Base-by-base conservation (phyloP, 2,113 vertebrate species). In the Marmota monax region DNA sequence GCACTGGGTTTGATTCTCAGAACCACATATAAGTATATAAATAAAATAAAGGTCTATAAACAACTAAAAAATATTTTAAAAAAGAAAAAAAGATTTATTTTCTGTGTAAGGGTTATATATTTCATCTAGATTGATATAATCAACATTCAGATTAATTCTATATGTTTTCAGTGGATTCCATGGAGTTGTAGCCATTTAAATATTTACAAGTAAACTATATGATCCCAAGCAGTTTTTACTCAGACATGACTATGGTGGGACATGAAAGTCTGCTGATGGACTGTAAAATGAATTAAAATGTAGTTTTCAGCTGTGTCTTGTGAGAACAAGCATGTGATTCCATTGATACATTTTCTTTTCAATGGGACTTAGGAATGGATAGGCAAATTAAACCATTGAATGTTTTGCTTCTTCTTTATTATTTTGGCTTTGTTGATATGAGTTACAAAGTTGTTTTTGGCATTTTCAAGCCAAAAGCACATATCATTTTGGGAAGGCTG, bases 401-500 rank as follows among this genome's bases (percentile, higher is more conserved):
- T n/a, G 58, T 42, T 95, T 53, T 72, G 39, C 16, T 25, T 86
- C 39, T 39, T 82, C 10, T n/a, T 74, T 84, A 27, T 73, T 67
- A 25, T 80, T 91, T 82, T 88, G 56, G 16, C 12, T 94, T 32
- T 86, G 9, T 72, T 53, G 16, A 39, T 56, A 48, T 18, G 17
- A 34, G 23, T 82, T 69, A 69, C 22, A 87, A 74, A 69, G 79
- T n/a, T 79, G n/a, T 69, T 53, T 86, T 70, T 53, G 34, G 58
- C n/a, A 69, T 79, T 92, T 97, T 63, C 53, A 85, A 92, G 53
- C 7, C 53, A 17, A 92, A 94, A 34, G 25, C 56, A 78, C 14
- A 37, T n/a, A 1, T 45, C 88, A 48, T 18, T 72, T 45, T 77
- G 27, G 9, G 45, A 77, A 58, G 13, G 7, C 16, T 84, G 53